Conservation (phyloP, 2,888 invertebrate genomes). For the Drosophila neotestacea region DNA sequence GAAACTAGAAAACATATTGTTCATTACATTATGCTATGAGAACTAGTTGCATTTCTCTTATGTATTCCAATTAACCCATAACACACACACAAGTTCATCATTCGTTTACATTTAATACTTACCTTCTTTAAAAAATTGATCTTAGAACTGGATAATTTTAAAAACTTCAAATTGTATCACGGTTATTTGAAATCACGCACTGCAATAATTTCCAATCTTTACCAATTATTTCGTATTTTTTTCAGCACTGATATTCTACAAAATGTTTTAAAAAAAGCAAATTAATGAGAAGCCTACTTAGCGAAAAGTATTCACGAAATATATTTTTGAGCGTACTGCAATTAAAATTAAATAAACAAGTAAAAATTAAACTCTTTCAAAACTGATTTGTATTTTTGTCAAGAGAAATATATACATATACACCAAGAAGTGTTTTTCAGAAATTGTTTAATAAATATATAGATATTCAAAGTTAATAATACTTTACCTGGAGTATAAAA, state of each 20-base stretch:
- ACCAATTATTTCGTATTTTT: constrained; percentile 15
- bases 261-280: neutral
- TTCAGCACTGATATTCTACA: constrained; percentile 22
- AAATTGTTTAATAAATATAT: no score
- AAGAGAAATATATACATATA: no score
- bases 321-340: no score
- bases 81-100: neutral
- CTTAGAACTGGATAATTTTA: constrained; percentile 41
- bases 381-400: no score
- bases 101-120: constrained; percentile 8
- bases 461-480: no score
- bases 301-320: no score
- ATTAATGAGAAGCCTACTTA: constrained; percentile 28
- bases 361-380: no score
- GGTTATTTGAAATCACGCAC: constrained; percentile 6
- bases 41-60: neutral
- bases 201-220: constrained; percentile 23
- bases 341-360: no score
- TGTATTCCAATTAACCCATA: no score
- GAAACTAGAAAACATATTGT: neutral
- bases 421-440: no score
- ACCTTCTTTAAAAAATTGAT: constrained; percentile 17
- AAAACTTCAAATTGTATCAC: constrained; percentile 13
- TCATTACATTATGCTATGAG: neutral
- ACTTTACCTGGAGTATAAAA: no score